A percentile compares a stretch with the other conserved stretches of the same genome.
Conservation (phyloP, 2,797 vertebrate species). For the Fundulus diaphanus region DNA sequence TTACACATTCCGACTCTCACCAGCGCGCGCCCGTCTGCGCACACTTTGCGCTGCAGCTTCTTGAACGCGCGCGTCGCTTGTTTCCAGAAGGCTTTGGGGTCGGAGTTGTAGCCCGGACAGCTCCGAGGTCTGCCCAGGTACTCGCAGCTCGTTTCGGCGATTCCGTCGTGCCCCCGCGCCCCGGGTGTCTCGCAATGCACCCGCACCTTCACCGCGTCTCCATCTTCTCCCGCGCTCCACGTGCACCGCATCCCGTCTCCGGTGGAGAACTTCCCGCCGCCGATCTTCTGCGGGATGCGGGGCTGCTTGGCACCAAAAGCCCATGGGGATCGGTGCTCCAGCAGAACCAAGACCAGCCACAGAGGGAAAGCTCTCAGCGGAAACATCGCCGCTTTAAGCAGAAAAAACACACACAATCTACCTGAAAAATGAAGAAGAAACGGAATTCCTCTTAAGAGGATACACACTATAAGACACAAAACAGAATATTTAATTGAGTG, state of each 20-base stretch:
- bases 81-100: constrained; percentile 84
- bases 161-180: constrained; percentile 29
- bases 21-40: constrained; percentile 73
- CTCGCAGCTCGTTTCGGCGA: constrained; percentile 66
- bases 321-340: constrained; percentile 67
- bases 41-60: constrained; percentile 79
- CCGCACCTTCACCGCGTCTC: constrained; percentile 55
- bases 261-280: constrained; percentile 79
- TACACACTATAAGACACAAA: background rate
- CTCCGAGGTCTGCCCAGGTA: constrained; percentile 81
- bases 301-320: constrained; percentile 56
- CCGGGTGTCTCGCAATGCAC: constrained; percentile 76
- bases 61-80: constrained; percentile 83
- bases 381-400: constrained; percentile 50
- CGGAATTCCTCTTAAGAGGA: background rate
- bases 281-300: constrained; percentile 27
- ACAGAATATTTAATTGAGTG: background rate
- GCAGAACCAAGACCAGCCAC: constrained; percentile 73
- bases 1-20: constrained; percentile 84
- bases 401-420: background rate
- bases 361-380: constrained; percentile 59
- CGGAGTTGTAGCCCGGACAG: constrained; percentile 76
- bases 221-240: constrained; percentile 73
- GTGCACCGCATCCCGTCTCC: constrained; percentile 78
- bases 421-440: constrained; percentile 18